phyloP scores from a whole-genome alignment of 2,888 invertebrate species.

The Noctua comes region DNA sequence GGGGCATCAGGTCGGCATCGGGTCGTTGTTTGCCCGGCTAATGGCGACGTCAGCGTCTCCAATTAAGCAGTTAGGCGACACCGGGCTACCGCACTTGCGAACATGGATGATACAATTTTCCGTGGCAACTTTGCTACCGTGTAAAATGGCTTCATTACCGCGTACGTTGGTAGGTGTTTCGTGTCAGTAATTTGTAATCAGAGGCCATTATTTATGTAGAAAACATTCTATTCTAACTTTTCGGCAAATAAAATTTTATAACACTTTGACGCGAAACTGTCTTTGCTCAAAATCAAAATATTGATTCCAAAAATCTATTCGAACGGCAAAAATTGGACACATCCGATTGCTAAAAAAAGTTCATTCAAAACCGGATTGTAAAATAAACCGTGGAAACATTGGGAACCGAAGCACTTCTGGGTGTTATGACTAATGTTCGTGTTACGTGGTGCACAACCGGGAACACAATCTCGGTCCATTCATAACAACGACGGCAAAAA shows the following conservation, averaged over 20 bases:
- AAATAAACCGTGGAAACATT: slow-evolving; percentile 32
- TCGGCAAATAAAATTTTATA: background rate
- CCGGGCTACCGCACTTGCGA: slow-evolving; percentile 55
- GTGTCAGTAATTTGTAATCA: slow-evolving; percentile 40
- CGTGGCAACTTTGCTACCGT: slow-evolving; percentile 34
- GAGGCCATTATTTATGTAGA: slow-evolving; percentile 27
- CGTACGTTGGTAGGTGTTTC: slow-evolving; percentile 25
- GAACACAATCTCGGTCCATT: slow-evolving; percentile 63
- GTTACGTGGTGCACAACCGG: slow-evolving; percentile 51
- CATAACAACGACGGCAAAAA: slow-evolving; percentile 56
- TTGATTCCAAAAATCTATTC: background rate
- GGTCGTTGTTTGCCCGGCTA: slow-evolving; percentile 69
- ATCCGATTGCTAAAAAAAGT: slow-evolving; percentile 13
- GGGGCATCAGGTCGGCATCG: slow-evolving; percentile 58
- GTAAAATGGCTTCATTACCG: slow-evolving; percentile 50
- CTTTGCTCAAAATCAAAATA: background rate
- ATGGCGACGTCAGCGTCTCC: slow-evolving; percentile 62
- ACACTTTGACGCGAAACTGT: background rate
- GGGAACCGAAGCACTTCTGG: slow-evolving; percentile 29
- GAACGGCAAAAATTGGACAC: background rate
- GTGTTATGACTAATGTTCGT: slow-evolving; percentile 50
- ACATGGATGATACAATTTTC: slow-evolving; percentile 50
- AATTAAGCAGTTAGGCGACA: slow-evolving; percentile 66
- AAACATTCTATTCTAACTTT: background rate
- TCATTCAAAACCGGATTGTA: slow-evolving; percentile 42